Conservation (phyloP, 2,113 vertebrate genomes). For the Phaethornis superciliosus region DNA sequence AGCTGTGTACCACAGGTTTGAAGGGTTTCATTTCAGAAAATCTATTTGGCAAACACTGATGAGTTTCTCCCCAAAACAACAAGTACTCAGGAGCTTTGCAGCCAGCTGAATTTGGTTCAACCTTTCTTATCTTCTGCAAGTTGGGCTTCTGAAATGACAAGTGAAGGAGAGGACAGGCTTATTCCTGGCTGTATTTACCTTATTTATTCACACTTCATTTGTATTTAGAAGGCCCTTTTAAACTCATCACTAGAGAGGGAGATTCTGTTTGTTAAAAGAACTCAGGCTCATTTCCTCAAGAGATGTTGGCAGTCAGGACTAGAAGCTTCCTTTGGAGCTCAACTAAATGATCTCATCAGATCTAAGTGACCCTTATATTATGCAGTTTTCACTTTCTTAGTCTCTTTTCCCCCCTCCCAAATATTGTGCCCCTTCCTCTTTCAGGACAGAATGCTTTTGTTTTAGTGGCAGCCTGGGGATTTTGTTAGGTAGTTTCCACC, state of each 20-base stretch:
- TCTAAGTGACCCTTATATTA: background rate
- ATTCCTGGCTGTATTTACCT: background rate
- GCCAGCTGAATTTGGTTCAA: background rate
- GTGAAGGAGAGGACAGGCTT: background rate
- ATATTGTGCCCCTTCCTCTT: background rate
- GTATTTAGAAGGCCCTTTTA: background rate
- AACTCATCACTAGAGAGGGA: background rate
- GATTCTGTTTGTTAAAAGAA: background rate
- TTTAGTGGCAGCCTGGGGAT: background rate
- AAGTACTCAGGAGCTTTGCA: background rate
- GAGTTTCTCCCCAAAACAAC: background rate
- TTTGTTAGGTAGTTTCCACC: background rate
- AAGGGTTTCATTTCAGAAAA: background rate
- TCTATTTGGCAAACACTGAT: background rate
- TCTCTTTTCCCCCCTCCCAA: background rate
- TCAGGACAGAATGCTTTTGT: background rate
- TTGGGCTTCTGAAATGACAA: background rate
- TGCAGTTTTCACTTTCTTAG: background rate
- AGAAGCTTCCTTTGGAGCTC: background rate
- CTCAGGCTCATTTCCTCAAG: background rate
- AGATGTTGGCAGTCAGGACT: background rate
- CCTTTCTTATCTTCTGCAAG: background rate
- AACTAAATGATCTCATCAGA: background rate
- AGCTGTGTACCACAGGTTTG: rapidly evolving
- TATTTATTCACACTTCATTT: background rate